These are phyloP conservation scores for Chionis minor DNA, from an alignment of 2,113 vertebrate species.

Conservation along the genomic window DNA sequence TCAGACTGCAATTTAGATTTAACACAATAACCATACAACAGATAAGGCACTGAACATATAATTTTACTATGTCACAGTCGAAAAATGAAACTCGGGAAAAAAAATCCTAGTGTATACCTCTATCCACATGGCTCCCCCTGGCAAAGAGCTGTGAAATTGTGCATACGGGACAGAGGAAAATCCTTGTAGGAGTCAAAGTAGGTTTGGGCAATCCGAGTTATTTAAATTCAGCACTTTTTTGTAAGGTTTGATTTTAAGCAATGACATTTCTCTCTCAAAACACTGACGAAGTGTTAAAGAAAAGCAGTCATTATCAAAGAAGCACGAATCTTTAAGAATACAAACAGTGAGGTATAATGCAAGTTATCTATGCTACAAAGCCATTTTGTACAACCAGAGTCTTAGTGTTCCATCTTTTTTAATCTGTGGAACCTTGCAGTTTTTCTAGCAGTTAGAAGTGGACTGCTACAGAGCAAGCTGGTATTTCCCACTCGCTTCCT, in stretches of 20 bases:
- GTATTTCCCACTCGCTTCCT: not conserved
- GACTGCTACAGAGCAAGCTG: not conserved
- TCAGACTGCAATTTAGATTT: not conserved
- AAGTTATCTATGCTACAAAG: not conserved
- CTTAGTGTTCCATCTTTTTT: not conserved
- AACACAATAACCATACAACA: not conserved
- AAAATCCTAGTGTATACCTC: not conserved
- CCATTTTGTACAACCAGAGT: not conserved
- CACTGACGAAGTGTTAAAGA: not conserved
- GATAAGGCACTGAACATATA: not conserved
- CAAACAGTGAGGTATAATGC: not conserved
- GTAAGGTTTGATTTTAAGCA: not conserved
- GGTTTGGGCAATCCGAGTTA: not conserved
- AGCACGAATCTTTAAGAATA: not conserved
- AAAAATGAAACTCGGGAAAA: not conserved
- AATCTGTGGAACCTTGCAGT: not conserved
- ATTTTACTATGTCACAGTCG: not conserved
- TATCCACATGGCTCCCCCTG: not conserved
- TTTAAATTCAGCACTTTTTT: not conserved
- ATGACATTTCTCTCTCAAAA: not conserved
- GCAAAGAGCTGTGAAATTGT: not conserved
- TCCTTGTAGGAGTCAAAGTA: not conserved
- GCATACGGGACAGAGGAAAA: not conserved
- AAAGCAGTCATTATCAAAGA: not conserved
- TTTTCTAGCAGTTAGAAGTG: not conserved